Base-by-base conservation (phyloP, 2,888 invertebrate species). In the Adineta ricciae region DNA sequence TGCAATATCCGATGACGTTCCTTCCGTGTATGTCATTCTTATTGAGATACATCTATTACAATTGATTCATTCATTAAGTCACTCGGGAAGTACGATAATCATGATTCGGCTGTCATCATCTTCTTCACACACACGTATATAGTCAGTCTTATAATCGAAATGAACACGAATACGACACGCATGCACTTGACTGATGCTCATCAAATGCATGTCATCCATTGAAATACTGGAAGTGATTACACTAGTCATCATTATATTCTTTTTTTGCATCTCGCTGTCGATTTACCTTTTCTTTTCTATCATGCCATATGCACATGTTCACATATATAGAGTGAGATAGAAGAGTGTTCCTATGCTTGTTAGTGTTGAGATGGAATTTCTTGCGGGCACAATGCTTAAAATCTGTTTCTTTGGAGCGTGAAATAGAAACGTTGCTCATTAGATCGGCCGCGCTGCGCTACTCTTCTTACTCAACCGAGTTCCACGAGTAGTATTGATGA, bases 401-500 rank as follows among this genome's bases (percentile, higher is more conserved):
- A 64, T 64, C 19, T 64, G 27, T 64, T 14, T 64, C 64, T 4
- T 36, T 64, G 32, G 32, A 64, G 64, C 64, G 64, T 64, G 32
- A 64, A 64, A 64, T 64, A 64, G 32, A 64, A 64, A 64, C 64
- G 32, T 32, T 64, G 14, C 64, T 64, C 64, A 64, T 64, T 64
- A 64, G 32, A 64, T 64, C 32, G 64, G 32, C 24, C 64, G 64
- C 64, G 64, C 64, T 16, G 16, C 32, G 32, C 64, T 64, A 64
- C 64, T 32, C 64, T 32, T 64, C 64, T 64, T 32, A 32, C 64
- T 32, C 64, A 64, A 64, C 32, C 19, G 64, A 64, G 32, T 78
- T 78, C 41, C 41, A 41, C 78, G 38, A 38, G n/a, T 78, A 32
- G n/a, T 32, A 78, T 78, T 78, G 78, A 78, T 78, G 38, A 78